Percentiles rank a stretch among this genome's conserved stretches.
Conservation (phyloP, 2,888 invertebrate species). For the Drosophila fungiperda region DNA sequence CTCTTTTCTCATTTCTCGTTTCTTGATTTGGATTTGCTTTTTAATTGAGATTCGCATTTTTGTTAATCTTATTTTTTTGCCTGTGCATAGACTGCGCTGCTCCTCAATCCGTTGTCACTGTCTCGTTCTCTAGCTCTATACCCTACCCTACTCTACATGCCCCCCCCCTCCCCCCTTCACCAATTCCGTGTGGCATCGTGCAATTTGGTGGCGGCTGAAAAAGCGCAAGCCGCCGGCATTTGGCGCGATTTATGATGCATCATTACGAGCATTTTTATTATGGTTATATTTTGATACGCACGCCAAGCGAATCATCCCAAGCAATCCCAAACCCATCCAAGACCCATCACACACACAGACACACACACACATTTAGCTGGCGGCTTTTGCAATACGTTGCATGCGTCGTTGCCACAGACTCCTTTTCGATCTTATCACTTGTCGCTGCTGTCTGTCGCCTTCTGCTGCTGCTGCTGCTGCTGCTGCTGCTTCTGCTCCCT, state of each 20-base stretch:
- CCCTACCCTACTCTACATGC: constrained; percentile 1
- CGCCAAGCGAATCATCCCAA: constrained; percentile 53
- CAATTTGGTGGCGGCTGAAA: constrained; percentile 35
- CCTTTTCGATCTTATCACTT: constrained; percentile 54
- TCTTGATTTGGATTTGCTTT: not conserved
- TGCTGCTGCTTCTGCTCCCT: not conserved
- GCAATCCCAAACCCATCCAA: constrained; percentile 29
- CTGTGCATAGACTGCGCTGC: not conserved
- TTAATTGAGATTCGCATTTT: not conserved
- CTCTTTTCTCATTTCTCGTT: not conserved
- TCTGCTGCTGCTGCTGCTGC: constrained; percentile 1
- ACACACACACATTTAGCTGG: constrained; percentile 17
- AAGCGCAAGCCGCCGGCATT: constrained; percentile 58
- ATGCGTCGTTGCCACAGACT: constrained; percentile 12
- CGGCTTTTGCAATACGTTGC: constrained; percentile 20
- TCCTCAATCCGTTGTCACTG: not conserved
- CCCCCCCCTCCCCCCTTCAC: not conserved
- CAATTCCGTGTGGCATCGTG: constrained; percentile 12
- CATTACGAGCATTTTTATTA: constrained; percentile 75
- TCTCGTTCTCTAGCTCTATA: not conserved
- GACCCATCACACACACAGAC: constrained; percentile 9
- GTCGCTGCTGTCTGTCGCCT: constrained; percentile 45
- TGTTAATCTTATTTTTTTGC: not conserved
- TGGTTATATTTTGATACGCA: constrained; percentile 74
- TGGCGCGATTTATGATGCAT: constrained; percentile 75